Evolutionary conservation across 2,113 vertebrate genomes (phyloP), one percentile per base, ranked within the genome.

Genomic region (Hylia prasina): DNA sequence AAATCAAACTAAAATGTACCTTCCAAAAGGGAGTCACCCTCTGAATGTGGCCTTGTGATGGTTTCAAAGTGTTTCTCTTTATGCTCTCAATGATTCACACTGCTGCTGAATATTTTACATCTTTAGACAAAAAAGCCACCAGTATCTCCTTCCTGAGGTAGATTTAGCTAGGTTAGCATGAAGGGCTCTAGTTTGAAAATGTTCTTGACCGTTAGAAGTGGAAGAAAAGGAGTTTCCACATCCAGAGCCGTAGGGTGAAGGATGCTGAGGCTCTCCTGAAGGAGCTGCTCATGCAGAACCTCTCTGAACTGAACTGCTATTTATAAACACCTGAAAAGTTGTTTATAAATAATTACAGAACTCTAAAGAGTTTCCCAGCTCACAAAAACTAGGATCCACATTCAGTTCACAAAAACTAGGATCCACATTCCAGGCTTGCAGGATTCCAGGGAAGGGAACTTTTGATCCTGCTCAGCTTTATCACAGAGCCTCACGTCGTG

Each of bases 401-500:
- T n/a, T n/a, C n/a, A n/a, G 42, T 44, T 44, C 42, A 44, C 42
- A 35, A 9, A 63, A 73, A 39, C 4, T 0, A 44, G 15, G 45
- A 73, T 58, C 77, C 13, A 7, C 28, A 11, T 6, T n/a, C 63
- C 3, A 2, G 11, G 16, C 17, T 70, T 39, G 35, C 10, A 44
- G 22, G 37, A 60, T 39, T 7, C 35, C 27, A 54, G 56, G 42
- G 35, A 75, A 75, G 51, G 22, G 39, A 93, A 60, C 10, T 68
- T 72, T 50, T 58, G 40, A 37, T 69, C 39, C 24, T 40, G 0
- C 31, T 53, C 23, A 45, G n/a, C 12, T 78, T 76, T 50, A 27
- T 39, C 56, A 9, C 15, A 82, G 42, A 56, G 54, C 25, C 39
- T 64, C 82, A 19, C 0, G 0, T 17, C 0, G 2, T 2, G 31